These are phyloP conservation scores for Hipposideros armiger DNA, from an alignment of 2,113 vertebrate genomes.

Conservation along the genomic window DNA sequence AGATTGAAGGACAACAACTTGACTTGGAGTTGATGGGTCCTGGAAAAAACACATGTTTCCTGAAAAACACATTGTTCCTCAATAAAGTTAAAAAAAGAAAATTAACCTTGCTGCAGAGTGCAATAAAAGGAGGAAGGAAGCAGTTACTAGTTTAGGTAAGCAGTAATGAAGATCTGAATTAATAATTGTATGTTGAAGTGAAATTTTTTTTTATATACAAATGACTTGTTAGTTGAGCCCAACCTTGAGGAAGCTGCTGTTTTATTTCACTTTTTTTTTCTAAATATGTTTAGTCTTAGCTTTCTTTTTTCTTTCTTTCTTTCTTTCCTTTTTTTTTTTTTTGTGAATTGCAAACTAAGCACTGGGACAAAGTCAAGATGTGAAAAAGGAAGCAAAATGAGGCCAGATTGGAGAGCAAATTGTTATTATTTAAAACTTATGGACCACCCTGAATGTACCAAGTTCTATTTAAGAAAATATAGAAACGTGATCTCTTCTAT, in stretches of 20 bases:
- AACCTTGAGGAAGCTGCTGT: background rate
- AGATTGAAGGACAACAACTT: too few relatives aligned
- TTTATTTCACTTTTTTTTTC: constrained; percentile 17
- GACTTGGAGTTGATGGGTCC: too few relatives aligned
- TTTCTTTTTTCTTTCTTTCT: background rate
- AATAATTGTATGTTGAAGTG: background rate
- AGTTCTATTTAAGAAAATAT: constrained; percentile 44
- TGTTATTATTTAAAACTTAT: constrained; percentile 71
- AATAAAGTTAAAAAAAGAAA: background rate
- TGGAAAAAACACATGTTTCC: too few relatives aligned
- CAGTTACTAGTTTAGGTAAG: background rate
- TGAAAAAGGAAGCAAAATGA: constrained; percentile 49
- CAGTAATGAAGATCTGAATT: background rate
- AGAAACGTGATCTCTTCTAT: background rate
- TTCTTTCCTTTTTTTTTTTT: background rate
- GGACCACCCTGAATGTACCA: constrained; percentile 13
- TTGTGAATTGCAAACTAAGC: constrained; percentile 48
- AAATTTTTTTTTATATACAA: background rate
- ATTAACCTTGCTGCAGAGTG: background rate
- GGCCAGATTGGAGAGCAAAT: constrained; percentile 65
- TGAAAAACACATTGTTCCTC: too few relatives aligned
- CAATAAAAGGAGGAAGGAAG: background rate
- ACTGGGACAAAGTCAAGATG: constrained; percentile 11
- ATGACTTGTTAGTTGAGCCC: constrained; percentile 14
- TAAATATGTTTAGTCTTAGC: constrained; percentile 29